Evolutionary conservation across 2,113 vertebrate species (phyloP).

Genomic region (Cinclus cinclus): DNA sequence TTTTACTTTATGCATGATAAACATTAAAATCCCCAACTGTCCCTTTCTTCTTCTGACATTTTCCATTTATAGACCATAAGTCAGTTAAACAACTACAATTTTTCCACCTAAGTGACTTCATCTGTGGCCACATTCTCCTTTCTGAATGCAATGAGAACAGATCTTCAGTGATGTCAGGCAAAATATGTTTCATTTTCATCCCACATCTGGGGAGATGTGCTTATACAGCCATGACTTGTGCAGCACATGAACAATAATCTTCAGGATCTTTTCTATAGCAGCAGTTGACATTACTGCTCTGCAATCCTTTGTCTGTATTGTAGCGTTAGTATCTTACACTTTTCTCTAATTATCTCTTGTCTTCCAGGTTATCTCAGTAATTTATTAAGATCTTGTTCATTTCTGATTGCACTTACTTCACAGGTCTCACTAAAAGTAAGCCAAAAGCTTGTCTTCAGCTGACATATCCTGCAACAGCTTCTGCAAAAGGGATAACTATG

Average conservation of each 20-base stretch:
- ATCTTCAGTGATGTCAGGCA: background rate
- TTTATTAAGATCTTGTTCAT: background rate
- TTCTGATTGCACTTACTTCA: background rate
- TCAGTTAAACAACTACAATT: background rate
- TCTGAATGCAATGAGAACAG: background rate
- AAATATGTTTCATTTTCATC: background rate
- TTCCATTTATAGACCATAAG: background rate
- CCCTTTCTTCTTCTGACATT: background rate
- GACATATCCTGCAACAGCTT: background rate
- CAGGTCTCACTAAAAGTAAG: background rate
- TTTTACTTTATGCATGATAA: background rate
- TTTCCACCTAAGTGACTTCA: background rate
- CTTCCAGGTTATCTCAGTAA: background rate
- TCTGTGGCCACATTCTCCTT: background rate
- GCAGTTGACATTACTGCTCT: background rate
- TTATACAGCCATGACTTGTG: background rate
- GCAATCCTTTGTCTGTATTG: background rate
- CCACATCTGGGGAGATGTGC: background rate
- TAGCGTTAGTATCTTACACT: background rate
- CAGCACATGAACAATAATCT: background rate
- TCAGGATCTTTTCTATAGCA: background rate
- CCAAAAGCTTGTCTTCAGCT: background rate
- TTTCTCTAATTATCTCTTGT: background rate
- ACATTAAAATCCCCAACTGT: background rate
- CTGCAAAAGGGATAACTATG: background rate